Base-by-base conservation (phyloP, 2,113 vertebrate genomes). In the Lepus americanus region DNA sequence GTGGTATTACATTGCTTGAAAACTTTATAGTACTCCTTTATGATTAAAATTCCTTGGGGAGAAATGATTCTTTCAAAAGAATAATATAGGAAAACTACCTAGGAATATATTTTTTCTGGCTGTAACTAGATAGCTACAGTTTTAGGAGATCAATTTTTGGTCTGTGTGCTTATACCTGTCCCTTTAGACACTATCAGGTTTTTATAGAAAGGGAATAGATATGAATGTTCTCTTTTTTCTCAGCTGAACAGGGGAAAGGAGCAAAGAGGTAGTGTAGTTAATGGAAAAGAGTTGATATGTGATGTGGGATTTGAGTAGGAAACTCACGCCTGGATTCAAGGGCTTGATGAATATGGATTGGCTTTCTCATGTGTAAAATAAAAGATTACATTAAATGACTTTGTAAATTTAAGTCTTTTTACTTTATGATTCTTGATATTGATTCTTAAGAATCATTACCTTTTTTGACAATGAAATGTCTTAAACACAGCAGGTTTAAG, bases 111-210 rank as follows among this genome's bases (percentile, higher is more conserved):
- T 66, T 94, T 94, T 20, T 89, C 63, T 90, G 63, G 13, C 17
- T 11, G 51, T 86, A 82, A 66, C 10, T 79, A 79, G 59, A 9
- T 64, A 74, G 7, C 33, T 79, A 61, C 1, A 87, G 17, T 53
- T 95, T 94, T 90, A 92, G 86, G 27, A 87, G 67, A 80, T 80
- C 3, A 33, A 3, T n/a, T 67, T 83, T 84, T 90, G 64, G 0
- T 11, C 39, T 81, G 1, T 63, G 5, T 84, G 13, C 77, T 89
- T 81, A 25, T 31, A 72, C 77, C 20, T 77, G 9, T 51, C 31
- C 14, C 63, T 95, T 87, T 63, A 82, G 76, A 93, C 10, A 33
- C 51, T 88, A 19, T 23, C 25, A 61, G 10, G 9, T 79, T 81
- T 44, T 80, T 73, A 85, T 11, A 90, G 49, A 66, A 59, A 39